These are phyloP conservation scores for Gadopsis bispinosus DNA, from an alignment of 2,797 vertebrate genomes.

Conservation along the genomic window DNA sequence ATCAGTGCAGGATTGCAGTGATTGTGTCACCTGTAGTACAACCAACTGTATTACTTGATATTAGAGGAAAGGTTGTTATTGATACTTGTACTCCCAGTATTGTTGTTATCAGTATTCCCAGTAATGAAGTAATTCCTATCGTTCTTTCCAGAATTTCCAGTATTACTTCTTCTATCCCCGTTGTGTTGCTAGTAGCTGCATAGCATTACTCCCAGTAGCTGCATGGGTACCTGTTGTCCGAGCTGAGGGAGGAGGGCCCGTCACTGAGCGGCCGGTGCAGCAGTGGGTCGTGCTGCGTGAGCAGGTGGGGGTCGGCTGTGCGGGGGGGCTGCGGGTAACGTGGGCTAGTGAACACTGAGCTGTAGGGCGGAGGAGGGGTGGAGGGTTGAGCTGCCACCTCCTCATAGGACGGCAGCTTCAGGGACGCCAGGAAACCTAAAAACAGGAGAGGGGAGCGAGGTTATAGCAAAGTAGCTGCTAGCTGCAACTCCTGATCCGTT, in stretches of 20 bases:
- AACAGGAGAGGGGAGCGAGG: background rate
- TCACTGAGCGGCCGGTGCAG: conserved; percentile 81
- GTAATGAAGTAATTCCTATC: background rate
- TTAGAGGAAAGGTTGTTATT: background rate
- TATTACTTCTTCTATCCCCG: background rate
- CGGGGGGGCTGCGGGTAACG: conserved; percentile 80
- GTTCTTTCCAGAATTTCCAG: background rate
- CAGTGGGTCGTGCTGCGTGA: conserved; percentile 85
- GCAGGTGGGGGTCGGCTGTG: conserved; percentile 79
- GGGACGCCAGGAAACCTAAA: conserved; percentile 90
- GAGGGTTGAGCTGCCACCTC: conserved; percentile 91
- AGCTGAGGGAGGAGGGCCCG: conserved; percentile 87
- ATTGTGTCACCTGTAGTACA: background rate
- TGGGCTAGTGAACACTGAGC: conserved; percentile 82
- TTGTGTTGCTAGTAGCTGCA: background rate
- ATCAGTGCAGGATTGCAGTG: background rate
- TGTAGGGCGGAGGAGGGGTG: conserved; percentile 94
- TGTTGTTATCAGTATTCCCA: background rate
- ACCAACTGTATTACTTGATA: background rate
- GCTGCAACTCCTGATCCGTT: too few species aligned
- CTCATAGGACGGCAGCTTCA: conserved; percentile 95
- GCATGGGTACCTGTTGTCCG: conserved; percentile 82
- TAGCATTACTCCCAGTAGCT: background rate
- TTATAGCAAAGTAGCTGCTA: background rate
- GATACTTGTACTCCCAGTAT: too few species aligned